Percentiles rank a stretch among this genome's conserved stretches.
Evolutionary conservation across 1,140 invertebrate genomes (phyloP).

Genomic region (Zaprionus nigranus): DNA sequence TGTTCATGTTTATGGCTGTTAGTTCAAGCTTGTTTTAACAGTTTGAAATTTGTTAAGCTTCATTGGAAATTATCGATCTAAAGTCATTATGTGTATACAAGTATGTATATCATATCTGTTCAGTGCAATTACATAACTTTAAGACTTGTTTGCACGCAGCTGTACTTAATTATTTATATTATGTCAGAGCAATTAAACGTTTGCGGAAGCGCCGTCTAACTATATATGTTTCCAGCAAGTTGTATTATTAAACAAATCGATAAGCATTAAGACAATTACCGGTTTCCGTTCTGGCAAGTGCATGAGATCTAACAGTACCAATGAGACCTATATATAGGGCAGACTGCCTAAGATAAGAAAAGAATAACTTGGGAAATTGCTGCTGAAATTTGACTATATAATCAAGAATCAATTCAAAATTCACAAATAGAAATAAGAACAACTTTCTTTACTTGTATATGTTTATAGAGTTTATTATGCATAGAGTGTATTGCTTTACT

Average conservation of each 20-base stretch:
- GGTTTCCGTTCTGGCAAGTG: neutral
- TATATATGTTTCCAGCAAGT: neutral
- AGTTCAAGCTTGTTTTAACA: neutral
- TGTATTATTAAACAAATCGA: neutral
- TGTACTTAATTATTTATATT: neutral
- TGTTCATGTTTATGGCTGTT: neutral
- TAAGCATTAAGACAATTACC: neutral
- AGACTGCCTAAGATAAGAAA: neutral
- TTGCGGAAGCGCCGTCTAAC: neutral
- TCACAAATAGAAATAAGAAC: neutral
- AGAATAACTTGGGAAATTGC: neutral
- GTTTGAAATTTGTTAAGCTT: neutral
- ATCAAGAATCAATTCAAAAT: too few relatives aligned
- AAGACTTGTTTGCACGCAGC: neutral
- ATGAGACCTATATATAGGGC: neutral
- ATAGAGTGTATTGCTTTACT: constrained; percentile 79
- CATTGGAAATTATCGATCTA: neutral
- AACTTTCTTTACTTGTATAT: constrained; percentile 7
- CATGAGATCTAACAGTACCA: neutral
- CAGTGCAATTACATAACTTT: neutral
- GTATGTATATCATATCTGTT: neutral
- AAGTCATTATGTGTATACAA: neutral
- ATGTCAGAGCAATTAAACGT: neutral
- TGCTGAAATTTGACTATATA: too few relatives aligned
- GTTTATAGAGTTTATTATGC: constrained; percentile 61